Percentiles rank a stretch among this genome's conserved stretches.
These are phyloP conservation scores for Nebria brevicollis DNA, from an alignment of 2,888 invertebrate genomes.

Conservation along the genomic window DNA sequence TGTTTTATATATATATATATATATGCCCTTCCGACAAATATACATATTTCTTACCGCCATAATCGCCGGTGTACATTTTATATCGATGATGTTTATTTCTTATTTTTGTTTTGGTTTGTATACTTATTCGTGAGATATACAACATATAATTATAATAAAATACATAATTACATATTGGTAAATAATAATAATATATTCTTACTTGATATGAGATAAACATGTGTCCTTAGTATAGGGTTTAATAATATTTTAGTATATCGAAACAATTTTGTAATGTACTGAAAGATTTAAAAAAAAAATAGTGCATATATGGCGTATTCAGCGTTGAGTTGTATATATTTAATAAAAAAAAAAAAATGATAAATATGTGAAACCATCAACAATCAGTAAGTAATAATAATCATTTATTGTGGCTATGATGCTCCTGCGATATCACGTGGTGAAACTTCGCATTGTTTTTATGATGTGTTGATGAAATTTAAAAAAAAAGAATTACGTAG, in stretches of 20 bases:
- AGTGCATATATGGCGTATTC: constrained; percentile 46
- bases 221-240: constrained; percentile 46
- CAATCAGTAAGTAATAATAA: constrained; percentile 16
- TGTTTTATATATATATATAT: neutral
- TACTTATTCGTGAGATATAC: constrained; percentile 10
- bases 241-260: constrained; percentile 47
- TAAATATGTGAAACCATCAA: constrained; percentile 12
- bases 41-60: constrained; percentile 9
- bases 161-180: constrained; percentile 40
- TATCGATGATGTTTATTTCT: constrained; percentile 17
- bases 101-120: constrained; percentile 3
- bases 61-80: constrained; percentile 24
- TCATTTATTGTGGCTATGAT: neutral
- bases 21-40: neutral
- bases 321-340: constrained; percentile 44
- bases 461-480: constrained; percentile 8
- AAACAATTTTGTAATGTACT: constrained; percentile 47
- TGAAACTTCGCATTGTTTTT: neutral
- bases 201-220: constrained; percentile 46
- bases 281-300: constrained; percentile 28
- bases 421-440: constrained; percentile 11
- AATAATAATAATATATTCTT: constrained; percentile 46
- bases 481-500: constrained; percentile 20
- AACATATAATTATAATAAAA: constrained; percentile 22
- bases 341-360: neutral